Percentiles rank a stretch among this genome's conserved stretches.
These are phyloP conservation scores for Sebastes paucispinis DNA, from an alignment of 2,797 vertebrate genomes.

Conservation along the genomic window DNA sequence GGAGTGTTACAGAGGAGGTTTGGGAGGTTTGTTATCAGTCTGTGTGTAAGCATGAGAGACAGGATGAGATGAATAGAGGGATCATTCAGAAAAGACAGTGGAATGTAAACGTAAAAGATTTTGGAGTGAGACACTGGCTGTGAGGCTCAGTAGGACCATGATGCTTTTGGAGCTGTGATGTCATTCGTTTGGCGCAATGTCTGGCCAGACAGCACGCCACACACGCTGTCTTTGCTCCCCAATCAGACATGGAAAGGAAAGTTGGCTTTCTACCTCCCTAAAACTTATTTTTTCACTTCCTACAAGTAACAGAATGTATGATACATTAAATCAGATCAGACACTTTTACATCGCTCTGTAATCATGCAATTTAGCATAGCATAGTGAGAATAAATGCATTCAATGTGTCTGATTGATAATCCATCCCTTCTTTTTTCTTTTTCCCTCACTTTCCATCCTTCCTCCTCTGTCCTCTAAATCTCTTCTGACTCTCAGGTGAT, in stretches of 20 bases:
- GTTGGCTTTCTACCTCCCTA: neutral
- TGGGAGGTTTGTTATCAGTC: neutral
- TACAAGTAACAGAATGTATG: neutral
- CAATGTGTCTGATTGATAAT: slow-evolving; percentile 12
- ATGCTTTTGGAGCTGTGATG: slow-evolving; percentile 28
- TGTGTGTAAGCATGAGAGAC: neutral
- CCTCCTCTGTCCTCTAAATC: neutral
- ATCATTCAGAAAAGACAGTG: neutral
- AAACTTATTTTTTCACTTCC: neutral
- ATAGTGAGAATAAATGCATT: neutral
- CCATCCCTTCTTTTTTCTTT: neutral
- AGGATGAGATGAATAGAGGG: neutral
- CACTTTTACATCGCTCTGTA: neutral
- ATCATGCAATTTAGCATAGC: neutral
- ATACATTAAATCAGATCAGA: neutral
- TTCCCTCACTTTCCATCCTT: neutral
- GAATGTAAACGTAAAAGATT: neutral
- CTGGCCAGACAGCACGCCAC: neutral
- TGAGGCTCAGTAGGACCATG: neutral
- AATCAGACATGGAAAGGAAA: slow-evolving; percentile 4
- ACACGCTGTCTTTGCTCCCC: slow-evolving; percentile 16
- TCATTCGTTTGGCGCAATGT: neutral
- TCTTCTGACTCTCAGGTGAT: slow-evolving; percentile 84
- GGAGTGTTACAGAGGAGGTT: neutral
- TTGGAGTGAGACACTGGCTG: neutral